These are phyloP conservation scores for Hybognathus amarus DNA, from an alignment of 2,797 vertebrate species.

Conservation along the genomic window DNA sequence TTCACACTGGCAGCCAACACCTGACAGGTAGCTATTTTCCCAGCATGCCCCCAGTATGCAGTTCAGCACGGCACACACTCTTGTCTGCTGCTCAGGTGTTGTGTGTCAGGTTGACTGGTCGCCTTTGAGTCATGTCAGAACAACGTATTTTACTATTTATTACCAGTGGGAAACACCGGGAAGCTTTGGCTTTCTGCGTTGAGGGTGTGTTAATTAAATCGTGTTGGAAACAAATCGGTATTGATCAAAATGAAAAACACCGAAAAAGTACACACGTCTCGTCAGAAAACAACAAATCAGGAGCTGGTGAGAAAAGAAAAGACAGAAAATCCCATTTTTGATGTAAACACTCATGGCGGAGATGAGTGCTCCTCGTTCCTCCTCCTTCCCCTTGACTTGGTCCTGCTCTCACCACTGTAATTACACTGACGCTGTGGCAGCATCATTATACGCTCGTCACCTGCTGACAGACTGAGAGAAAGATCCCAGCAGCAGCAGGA, in stretches of 20 bases:
- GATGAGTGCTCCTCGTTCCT: not conserved
- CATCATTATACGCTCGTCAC: conserved; percentile 38
- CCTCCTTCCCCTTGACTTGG: conserved; percentile 1
- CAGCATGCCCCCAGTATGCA: not conserved
- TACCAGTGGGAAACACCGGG: not conserved
- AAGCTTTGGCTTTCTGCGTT: not conserved
- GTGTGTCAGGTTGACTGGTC: not conserved
- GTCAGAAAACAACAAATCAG: no score
- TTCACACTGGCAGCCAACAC: conserved; percentile 34
- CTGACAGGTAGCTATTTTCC: conserved; percentile 42
- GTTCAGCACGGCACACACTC: not conserved
- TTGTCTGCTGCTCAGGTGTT: conserved; percentile 7
- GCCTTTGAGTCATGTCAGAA: not conserved
- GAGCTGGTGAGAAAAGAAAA: not conserved
- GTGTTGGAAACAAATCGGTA: not conserved
- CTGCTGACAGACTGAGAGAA: conserved; percentile 30
- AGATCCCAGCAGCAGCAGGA: conserved; percentile 60
- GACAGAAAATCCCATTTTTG: conserved; percentile 19
- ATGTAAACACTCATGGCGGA: conserved; percentile 32
- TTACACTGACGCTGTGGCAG: conserved; percentile 22
- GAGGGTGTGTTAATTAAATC: not conserved
- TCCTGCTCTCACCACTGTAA: conserved; percentile 12
- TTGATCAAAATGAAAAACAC: not conserved
- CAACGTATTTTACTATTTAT: not conserved
- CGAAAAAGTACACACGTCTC: no score